Evolutionary conservation across 2,888 invertebrate genomes (phyloP), one percentile per base, ranked within the genome.

Genomic region (Baronia brevicornis): DNA sequence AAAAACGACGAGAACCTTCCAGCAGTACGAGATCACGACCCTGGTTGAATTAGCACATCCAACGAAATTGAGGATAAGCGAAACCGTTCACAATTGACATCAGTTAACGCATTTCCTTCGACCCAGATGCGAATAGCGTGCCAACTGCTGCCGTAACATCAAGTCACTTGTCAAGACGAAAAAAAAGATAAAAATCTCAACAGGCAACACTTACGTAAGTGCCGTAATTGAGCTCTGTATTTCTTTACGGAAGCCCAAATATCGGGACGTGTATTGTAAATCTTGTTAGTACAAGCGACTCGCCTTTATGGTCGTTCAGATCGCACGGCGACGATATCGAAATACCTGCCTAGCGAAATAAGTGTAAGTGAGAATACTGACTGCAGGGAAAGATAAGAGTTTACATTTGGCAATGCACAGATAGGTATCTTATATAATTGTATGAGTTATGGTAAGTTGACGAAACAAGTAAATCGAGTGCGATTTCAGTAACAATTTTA

Each of bases 101-200:
- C 48, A 46, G 42, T 46, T 46, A 51, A 43, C 44, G 46, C 44
- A 38, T 52, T 51, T 51, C 51, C 52, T 54, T 48, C 42, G 45
- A 41, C 46, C 46, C 48, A 45, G 39, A 45, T 48, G 44, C 41
- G 37, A 41, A 43, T 22, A 12, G 28, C 34, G 31, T n/a, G n/a
- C n/a, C n/a, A 7, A 9, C 18, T 4, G 23, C 22, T 31, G 14
- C 11, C 24, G 23, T 12, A 3, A 20, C 21, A 22, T 24, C 18
- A 8, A 26, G 27, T 12, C 5, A 15, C 11, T n/a, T 12, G 26
- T 17, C 27, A 26, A 26, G 9, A 27, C 22, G 22, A 36, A 36
- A 36, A n/a, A n/a, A 35, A 30, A 36, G 36, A 30, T 30, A 19
- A 30, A 27, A 10, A 36, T 22, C 36, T 4, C n/a, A n/a, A n/a